Base-by-base conservation (phyloP, 2,113 vertebrate species). In the Lampris megalopsis region DNA sequence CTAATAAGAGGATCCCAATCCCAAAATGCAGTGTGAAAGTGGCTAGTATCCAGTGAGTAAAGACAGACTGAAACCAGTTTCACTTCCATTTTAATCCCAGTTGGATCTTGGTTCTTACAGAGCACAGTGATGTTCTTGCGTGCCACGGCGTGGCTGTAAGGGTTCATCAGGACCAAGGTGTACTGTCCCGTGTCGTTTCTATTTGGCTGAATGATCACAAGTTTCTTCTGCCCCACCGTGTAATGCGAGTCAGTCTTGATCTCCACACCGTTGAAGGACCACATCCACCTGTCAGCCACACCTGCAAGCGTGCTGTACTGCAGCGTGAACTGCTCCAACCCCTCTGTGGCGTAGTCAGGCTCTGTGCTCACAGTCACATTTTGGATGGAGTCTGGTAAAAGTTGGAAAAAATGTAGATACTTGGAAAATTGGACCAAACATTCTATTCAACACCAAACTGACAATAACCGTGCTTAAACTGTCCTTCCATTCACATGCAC, bases 101-200 rank as follows among this genome's bases (percentile, higher is more conserved):
- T 24, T 9, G 40, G 0, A n/a, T 1, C 6, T 8, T 5, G 4
- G 3, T 36, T 56, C 92, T 92, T 88, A 95, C 94, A 95, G 49
- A 86, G 6, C 47, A 94, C 79, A 1, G 66, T 79, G 78, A 94
- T 3, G 6, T 85, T 81, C 3, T 35, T 70, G 43, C 69, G 6
- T n/a, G 62, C 4, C 0, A 36, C 85, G 6, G 13, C 76, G 0
- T 5, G 68, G 87, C 90, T 92, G 82, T 90, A 91, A 10, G 93
- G 93, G 87, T 95, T 95, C 0, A 1, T 75, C 64, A 94, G 89
- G 1, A 49, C 1, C 47, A 93, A 77, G 0, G 63, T 38, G 66
- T 95, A 95, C 5, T 0, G 61, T 40, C 94, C 94, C 0, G 85
- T 77, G 80, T 93, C 88, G 0, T 3, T 84, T 8, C 90, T 88